Percentiles rank a stretch among this genome's conserved stretches.
phyloP scores from a whole-genome alignment of 2,113 vertebrate genomes.

The Hiodon tergisus region DNA sequence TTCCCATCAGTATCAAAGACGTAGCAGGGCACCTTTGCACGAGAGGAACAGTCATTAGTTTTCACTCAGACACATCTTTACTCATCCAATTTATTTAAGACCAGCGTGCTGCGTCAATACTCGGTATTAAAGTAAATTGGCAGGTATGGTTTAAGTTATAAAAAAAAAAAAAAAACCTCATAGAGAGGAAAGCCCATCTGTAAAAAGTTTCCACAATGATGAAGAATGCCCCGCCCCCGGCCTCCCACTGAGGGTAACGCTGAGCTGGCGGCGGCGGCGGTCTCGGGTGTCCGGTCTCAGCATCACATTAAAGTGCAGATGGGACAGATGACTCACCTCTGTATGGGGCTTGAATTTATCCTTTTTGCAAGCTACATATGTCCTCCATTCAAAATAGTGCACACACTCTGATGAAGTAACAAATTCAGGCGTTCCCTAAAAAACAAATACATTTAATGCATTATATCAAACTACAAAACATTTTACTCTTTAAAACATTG shows the following conservation, averaged over 20 bases:
- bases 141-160: too few relatives aligned
- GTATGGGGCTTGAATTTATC: constrained; percentile 80
- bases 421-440: constrained; percentile 89
- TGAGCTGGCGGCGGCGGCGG: not conserved
- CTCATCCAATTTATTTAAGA: too few relatives aligned
- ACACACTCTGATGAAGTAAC: constrained; percentile 79
- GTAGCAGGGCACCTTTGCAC: constrained; percentile 83
- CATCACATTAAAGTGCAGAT: not conserved
- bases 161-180: too few relatives aligned
- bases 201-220: too few relatives aligned
- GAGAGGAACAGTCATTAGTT: too few relatives aligned
- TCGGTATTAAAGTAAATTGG: too few relatives aligned
- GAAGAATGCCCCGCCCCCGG: too few relatives aligned
- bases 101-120: too few relatives aligned
- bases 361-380: constrained; percentile 76
- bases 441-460: not conserved
- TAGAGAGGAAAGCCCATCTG: too few relatives aligned
- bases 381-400: constrained; percentile 94
- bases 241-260: not conserved
- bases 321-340: constrained; percentile 67
- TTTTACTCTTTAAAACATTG: too few relatives aligned
- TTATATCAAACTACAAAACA: not conserved
- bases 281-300: too few relatives aligned
- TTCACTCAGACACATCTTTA: too few relatives aligned
- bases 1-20: constrained; percentile 69